Evolutionary conservation across 2,797 vertebrate genomes (phyloP), one percentile per base, ranked within the genome.

Genomic region (Cryptoprocta ferox): DNA sequence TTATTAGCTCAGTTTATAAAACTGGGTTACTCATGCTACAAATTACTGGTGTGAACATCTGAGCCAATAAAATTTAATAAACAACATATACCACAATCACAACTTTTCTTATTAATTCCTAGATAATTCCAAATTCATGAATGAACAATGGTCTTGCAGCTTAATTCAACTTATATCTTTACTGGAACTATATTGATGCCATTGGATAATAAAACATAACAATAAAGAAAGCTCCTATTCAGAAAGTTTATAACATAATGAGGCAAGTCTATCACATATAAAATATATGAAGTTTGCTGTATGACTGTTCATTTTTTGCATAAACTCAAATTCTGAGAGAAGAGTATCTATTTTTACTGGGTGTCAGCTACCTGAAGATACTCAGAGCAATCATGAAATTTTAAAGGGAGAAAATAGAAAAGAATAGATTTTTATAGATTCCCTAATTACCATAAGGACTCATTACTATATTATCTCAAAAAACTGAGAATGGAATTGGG

Each of bases 391-490:
- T 86, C 45, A 78, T 32, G 8, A 92, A 35, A 18, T 59, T 92
- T 94, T 84, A 85, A 89, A 85, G 80, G 19, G 61, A 96, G 75
- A 91, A 80, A 88, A 78, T 14, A 70, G 81, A 92, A 71, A 70
- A 56, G 8, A 87, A 83, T 0, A 71, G 92, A 50, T 48, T 88
- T 89, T 83, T 28, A 78, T 1, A n/a, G 45, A 83, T 73, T 42
- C 12, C 16, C 32, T 30, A 89, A 37, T 84, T 79, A 71, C 2
- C n/a, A 35, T 50, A 76, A 82, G 6, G 18, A 79, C 8, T 91
- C n/a, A 80, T 68, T 75, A 78, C 61, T 86, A 56, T 86, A 82
- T 71, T 28, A 91, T 37, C 15, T 96, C 15, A 75, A 88, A 93
- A 78, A 90, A 15, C 4, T 68, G 56, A 95, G 56, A 83, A 73